Percentiles rank a stretch among this genome's conserved stretches.
Evolutionary conservation across 2,888 invertebrate species (phyloP).

Genomic region (Theretra japonica): DNA sequence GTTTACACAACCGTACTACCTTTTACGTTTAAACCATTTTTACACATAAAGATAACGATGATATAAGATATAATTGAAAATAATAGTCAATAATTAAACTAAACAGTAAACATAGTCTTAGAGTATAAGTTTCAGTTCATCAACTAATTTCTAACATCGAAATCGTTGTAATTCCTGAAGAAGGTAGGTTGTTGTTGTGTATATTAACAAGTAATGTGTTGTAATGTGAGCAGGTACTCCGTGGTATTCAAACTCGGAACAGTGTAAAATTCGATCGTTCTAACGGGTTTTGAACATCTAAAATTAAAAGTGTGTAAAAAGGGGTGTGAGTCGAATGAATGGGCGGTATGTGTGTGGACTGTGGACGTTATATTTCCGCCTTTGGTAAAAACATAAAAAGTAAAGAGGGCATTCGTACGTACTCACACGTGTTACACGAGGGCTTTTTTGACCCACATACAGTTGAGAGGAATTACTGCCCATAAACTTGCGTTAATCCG

Average conservation of each 20-base stretch:
- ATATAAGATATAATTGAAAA: too few relatives aligned
- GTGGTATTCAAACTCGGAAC: background rate
- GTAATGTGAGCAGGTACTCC: too few relatives aligned
- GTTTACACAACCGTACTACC: background rate
- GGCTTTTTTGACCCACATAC: slow-evolving; percentile 18
- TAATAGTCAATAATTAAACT: too few relatives aligned
- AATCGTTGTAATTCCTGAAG: too few relatives aligned
- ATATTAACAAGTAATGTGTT: too few relatives aligned
- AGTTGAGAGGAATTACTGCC: background rate
- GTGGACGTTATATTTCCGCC: slow-evolving; percentile 1
- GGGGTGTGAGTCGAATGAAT: slow-evolving; percentile 13
- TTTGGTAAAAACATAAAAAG: slow-evolving; percentile 22
- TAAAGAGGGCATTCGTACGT: slow-evolving; percentile 21
- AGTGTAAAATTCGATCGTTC: background rate
- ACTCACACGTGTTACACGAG: slow-evolving; percentile 17
- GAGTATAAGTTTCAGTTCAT: too few relatives aligned
- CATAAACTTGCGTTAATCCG: slow-evolving; percentile 15
- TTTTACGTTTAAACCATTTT: too few relatives aligned
- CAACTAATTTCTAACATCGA: too few relatives aligned
- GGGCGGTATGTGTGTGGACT: background rate
- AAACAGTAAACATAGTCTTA: too few relatives aligned
- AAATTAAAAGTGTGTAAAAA: slow-evolving; percentile 10
- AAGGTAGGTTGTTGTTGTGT: too few relatives aligned
- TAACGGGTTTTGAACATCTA: background rate
- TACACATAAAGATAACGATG: too few relatives aligned